phyloP scores from a whole-genome alignment of 2,888 invertebrate species.

The Conops quadrifasciatus region DNA sequence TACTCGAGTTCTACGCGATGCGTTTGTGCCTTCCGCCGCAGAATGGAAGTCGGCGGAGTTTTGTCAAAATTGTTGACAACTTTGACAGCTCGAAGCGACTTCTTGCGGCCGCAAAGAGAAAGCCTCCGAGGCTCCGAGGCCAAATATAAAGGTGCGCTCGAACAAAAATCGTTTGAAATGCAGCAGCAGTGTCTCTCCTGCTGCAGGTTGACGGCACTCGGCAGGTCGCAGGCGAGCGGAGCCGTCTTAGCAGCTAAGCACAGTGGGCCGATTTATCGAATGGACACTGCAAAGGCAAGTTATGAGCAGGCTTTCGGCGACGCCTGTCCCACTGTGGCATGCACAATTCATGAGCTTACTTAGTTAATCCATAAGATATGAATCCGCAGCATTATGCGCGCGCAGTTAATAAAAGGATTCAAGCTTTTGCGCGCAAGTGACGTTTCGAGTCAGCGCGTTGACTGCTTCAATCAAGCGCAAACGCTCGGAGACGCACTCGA shows the following conservation, averaged over 20 bases:
- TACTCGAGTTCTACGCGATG: too few relatives aligned
- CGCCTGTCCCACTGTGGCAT: slow-evolving; percentile 9
- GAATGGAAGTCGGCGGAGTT: slow-evolving; percentile 38
- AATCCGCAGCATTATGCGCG: slow-evolving; percentile 8
- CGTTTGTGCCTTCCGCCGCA: slow-evolving; percentile 22
- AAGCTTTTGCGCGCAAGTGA: background rate
- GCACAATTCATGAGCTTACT: slow-evolving; percentile 36
- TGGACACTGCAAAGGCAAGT: background rate
- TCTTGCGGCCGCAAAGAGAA: slow-evolving; percentile 37
- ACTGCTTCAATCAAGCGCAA: background rate
- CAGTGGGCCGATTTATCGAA: background rate
- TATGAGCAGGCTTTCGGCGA: background rate
- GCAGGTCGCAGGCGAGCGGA: too few relatives aligned
- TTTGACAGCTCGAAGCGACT: slow-evolving; percentile 49
- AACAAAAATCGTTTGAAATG: slow-evolving; percentile 19
- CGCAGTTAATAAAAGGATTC: slow-evolving; percentile 24
- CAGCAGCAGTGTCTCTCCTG: slow-evolving; percentile 14
- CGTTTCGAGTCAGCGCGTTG: background rate
- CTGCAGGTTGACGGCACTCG: slow-evolving; percentile 31
- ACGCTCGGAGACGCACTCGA: background rate
- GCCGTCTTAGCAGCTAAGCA: background rate
- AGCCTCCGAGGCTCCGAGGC: slow-evolving; percentile 31
- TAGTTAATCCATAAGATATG: slow-evolving; percentile 36
- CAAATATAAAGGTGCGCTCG: background rate
- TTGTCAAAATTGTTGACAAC: slow-evolving; percentile 47